Evolutionary conservation across 2,888 invertebrate species (phyloP), one percentile per base, ranked within the genome.

Genomic region (Microctonus aethiopoides): DNA sequence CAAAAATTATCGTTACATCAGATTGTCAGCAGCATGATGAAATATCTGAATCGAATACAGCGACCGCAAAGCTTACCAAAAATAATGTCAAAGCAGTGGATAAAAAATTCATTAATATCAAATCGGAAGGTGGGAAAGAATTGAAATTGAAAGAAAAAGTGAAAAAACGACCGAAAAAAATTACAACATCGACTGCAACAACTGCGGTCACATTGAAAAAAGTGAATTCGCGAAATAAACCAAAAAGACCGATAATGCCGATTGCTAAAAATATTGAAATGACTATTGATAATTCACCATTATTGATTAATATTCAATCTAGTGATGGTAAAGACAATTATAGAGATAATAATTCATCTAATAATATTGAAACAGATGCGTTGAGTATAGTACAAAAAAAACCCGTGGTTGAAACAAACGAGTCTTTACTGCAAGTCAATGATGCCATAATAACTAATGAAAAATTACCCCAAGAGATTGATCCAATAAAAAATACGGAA

Each of bases 51-150:
- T 32, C 34, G 16, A 20, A 4, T 34, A 7, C 13, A 29, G 2
- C n/a, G 7, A 7, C 13, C 7, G n/a, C 56, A 29, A 29, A 56
- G 26, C 9, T 13, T 39, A 4, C n/a, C 11, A n/a, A 5, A 11
- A 9, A 22, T 1, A 20, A 10, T 52, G 29, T 29, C 13, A n/a
- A 11, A 5, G 6, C 2, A 1, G 78, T 77, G 0, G 57, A 59
- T 3, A 72, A 71, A 0, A 83, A 78, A 70, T 82, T 83, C 20
- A 77, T 79, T 24, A 80, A 81, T 34, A 82, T 84, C 29, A 80
- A 81, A 56, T 84, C 83, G 2, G 83, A 84, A 65, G 81, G 84
- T 13, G 68, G 71, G 1, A 84, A 81, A 54, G 84, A 84, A 64
- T 59, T 83, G 51, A 83, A 81, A 61, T 63, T 84, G 0, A 83